Base-by-base conservation (phyloP, 2,797 vertebrate genomes). In the Cyclura pinguis region DNA sequence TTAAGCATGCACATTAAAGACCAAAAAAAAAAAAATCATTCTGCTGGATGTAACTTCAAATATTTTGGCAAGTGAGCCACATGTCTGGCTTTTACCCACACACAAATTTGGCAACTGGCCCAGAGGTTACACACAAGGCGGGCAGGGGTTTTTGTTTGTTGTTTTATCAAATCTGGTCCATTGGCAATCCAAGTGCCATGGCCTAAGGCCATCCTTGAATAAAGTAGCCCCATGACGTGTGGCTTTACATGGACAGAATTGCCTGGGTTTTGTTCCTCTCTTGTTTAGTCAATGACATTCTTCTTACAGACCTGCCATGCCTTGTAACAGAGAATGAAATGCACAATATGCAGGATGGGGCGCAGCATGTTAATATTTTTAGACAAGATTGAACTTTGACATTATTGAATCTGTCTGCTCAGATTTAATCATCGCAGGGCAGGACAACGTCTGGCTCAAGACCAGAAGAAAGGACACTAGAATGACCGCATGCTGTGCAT, bases 371-470 rank as follows among this genome's bases (percentile, higher is more conserved):
- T 59, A 69, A 29, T 87, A n/a, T 85, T 92, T 77, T 87, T 72
- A 86, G 78, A 89, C 80, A 89, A 92, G 64, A 89, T 59, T 92
- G 42, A 94, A 64, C 69, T 93, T 88, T 91, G 88, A 83, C 87
- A 87, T 90, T 91, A 74, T 3, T 93, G 89, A 95, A 92, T 52
- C 85, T 89, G 59, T 85, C 85, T 84, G 50, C 73, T 93, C 73
- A 62, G 24, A 95, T 81, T 86, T 91, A 92, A 86, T 89, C 87
- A 72, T 9, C 92, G 92, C 81, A 92, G 85, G 89, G 92, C 90
- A 91, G 35, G 9, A 92, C 22, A 77, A 92, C 84, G 84, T 93
- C 91, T 91, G 94, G 73, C 52, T 94, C 38, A 55, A 12, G 93
- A n/a, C 69, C 89, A 93, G 91, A 76, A 74, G 74, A 78, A 93